Conservation (phyloP, 2,113 vertebrate genomes). For the Boleophthalmus pectinirostris region DNA sequence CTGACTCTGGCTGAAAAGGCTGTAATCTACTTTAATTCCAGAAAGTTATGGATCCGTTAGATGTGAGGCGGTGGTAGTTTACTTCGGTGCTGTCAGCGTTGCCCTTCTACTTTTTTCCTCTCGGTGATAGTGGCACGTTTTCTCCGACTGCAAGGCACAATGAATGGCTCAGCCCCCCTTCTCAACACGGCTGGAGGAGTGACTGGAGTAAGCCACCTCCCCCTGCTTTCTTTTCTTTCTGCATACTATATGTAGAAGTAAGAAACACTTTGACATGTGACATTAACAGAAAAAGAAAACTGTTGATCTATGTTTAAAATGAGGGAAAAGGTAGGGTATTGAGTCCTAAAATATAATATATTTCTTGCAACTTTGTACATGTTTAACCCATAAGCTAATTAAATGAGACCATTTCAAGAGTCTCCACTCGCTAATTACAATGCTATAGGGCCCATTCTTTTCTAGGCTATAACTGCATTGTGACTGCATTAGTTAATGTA, state of each 20-base stretch:
- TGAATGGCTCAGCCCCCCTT: constrained; percentile 55
- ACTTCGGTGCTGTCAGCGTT: not conserved
- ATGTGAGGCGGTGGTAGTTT: not conserved
- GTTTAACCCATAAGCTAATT: not conserved
- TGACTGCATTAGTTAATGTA: not conserved
- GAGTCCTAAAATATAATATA: not conserved
- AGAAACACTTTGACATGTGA: not conserved
- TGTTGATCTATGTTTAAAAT: not conserved
- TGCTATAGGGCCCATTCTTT: not conserved
- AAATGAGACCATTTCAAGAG: not conserved
- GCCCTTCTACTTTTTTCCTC: not conserved
- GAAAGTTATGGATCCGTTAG: not conserved
- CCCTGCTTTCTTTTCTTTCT: constrained; percentile 1
- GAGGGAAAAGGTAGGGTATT: not conserved
- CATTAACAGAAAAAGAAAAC: not conserved
- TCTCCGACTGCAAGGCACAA: constrained; percentile 53
- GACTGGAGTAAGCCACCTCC: not conserved
- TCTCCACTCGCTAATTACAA: not conserved
- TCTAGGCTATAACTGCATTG: not conserved
- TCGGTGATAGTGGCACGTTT: constrained; percentile 55
- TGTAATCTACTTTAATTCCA: constrained; percentile 15
- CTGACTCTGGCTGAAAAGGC: not conserved
- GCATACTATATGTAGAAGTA: not conserved
- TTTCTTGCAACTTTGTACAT: not conserved
- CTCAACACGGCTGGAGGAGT: not conserved